Percentiles rank a stretch among this genome's conserved stretches.
phyloP scores from a whole-genome alignment of 2,888 invertebrate genomes.

The Monochamus alternatus region DNA sequence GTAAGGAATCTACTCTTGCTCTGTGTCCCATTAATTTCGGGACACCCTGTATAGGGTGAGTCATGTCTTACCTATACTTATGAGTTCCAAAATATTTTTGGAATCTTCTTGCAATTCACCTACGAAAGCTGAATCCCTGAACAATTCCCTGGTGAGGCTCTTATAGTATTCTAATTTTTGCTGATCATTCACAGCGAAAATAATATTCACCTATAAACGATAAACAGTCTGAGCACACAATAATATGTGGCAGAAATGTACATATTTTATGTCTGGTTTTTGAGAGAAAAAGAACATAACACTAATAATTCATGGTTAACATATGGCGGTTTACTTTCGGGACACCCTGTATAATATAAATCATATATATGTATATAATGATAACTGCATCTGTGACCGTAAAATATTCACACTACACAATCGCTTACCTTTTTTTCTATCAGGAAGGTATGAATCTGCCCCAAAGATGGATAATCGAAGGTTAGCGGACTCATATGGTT shows the following conservation, averaged over 20 bases:
- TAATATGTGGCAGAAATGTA: too few species aligned
- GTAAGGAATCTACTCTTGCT: too few species aligned
- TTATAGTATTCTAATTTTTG: conserved; percentile 77
- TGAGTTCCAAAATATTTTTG: conserved; percentile 88
- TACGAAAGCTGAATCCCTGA: conserved; percentile 83
- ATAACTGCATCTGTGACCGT: too few species aligned
- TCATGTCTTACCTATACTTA: conserved; percentile 86
- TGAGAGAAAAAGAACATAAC: too few species aligned
- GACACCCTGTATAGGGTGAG: conserved; percentile 82
- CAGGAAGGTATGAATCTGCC: conserved; percentile 51
- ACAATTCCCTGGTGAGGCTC: conserved; percentile 76
- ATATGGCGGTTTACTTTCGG: too few species aligned
- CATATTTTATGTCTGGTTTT: too few species aligned
- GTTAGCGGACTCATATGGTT: conserved; percentile 73
- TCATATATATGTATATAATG: too few species aligned
- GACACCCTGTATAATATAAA: too few species aligned
- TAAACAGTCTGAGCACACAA: too few species aligned
- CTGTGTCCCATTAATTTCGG: too few species aligned
- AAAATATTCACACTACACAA: not conserved
- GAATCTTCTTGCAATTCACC: conserved; percentile 87
- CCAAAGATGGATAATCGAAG: conserved; percentile 84
- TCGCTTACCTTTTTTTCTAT: conserved; percentile 60
- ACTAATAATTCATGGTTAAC: too few species aligned
- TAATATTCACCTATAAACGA: conserved; percentile 80
- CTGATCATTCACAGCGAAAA: conserved; percentile 88